Evolutionary conservation across 2,113 vertebrate species (phyloP).

Genomic region (Prionailurus viverrinus): DNA sequence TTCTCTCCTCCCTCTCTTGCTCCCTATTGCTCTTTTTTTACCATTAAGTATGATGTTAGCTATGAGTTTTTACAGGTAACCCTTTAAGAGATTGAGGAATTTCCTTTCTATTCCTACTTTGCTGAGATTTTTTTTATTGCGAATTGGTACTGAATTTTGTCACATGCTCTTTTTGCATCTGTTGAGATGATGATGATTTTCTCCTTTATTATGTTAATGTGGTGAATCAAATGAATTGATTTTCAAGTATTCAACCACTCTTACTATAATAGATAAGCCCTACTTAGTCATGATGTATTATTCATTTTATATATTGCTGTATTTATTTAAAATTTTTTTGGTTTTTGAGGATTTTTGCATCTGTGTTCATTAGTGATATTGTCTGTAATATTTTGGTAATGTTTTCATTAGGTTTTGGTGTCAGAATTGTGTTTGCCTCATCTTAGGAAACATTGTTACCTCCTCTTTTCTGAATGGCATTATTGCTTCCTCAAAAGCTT

Average conservation of each 20-base stretch:
- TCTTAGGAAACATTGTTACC: neutral
- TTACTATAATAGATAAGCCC: neutral
- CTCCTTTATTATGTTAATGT: neutral
- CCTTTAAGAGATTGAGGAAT: neutral
- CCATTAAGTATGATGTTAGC: neutral
- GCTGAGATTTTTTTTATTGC: neutral
- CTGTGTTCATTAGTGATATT: neutral
- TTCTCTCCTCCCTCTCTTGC: neutral
- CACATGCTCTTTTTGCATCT: neutral
- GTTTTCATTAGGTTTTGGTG: neutral
- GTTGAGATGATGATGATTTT: neutral
- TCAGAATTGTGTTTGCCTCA: neutral
- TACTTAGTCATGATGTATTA: neutral
- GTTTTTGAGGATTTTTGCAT: neutral
- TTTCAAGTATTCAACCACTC: neutral
- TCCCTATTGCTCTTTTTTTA: neutral
- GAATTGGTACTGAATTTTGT: neutral
- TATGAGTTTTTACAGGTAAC: neutral
- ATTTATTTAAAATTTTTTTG: neutral
- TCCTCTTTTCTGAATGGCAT: constrained; percentile 9
- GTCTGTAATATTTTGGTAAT: neutral
- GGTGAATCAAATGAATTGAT: neutral
- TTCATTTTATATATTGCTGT: neutral
- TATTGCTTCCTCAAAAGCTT: neutral
- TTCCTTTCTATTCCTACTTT: neutral